Evolutionary conservation across 2,797 vertebrate genomes (phyloP).

Genomic region (Xenentodon cancila): DNA sequence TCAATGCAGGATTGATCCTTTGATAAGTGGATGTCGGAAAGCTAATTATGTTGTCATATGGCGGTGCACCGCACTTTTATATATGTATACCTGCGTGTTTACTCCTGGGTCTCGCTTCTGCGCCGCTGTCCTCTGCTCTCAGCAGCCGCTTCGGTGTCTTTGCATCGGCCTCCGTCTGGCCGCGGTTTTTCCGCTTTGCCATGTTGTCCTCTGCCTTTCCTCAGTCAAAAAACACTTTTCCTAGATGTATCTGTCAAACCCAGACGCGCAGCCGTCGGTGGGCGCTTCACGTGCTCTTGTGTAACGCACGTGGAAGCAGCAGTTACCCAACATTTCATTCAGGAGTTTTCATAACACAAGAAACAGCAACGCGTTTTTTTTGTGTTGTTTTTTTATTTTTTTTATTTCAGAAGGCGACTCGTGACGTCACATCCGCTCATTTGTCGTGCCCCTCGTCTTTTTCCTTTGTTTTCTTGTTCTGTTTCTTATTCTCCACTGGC

Average conservation of each 20-base stretch:
- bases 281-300: constrained; percentile 15
- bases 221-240: not conserved
- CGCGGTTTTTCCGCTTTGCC: constrained; percentile 72
- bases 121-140: constrained; percentile 39
- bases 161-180: constrained; percentile 29
- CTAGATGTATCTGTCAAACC: not conserved
- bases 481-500: not conserved
- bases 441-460: not conserved
- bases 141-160: constrained; percentile 73
- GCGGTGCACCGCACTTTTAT: too few relatives aligned
- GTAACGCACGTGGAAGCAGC: not conserved
- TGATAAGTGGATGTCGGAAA: too few relatives aligned
- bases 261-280: not conserved
- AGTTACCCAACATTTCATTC: constrained; percentile 65
- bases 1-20: too few relatives aligned
- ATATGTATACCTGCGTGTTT: constrained; percentile 64
- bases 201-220: constrained; percentile 50
- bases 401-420: constrained; percentile 24
- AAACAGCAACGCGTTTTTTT: constrained; percentile 14
- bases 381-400: too few relatives aligned
- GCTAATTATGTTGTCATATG: too few relatives aligned
- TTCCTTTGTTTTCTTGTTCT: not conserved
- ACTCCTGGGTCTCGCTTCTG: constrained; percentile 23
- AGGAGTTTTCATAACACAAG: constrained; percentile 68
- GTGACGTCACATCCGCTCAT: constrained; percentile 72